Evolutionary conservation across 2,888 invertebrate genomes (phyloP).

Genomic region (Pimpla rufipes): DNA sequence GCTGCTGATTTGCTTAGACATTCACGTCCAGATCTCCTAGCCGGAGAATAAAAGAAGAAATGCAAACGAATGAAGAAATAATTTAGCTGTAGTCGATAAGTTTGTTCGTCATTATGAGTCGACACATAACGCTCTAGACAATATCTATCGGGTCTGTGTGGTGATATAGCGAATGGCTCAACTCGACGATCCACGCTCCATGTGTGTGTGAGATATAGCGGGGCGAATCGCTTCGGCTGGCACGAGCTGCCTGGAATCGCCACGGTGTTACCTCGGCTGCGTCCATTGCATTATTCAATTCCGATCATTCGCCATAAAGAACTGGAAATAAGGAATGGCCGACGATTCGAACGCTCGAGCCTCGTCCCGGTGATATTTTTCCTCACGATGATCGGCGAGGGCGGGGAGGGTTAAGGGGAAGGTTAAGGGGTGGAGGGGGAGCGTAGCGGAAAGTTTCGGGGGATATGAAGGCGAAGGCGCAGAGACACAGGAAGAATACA

Average conservation of each 20-base stretch:
- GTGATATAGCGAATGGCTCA: slow-evolving; percentile 26
- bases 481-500: slow-evolving; percentile 28
- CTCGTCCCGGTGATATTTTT: slow-evolving; percentile 72
- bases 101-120: too few relatives aligned
- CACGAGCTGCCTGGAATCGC: slow-evolving; percentile 53
- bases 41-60: too few relatives aligned
- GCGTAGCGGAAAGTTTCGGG: slow-evolving; percentile 54
- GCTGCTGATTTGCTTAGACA: too few relatives aligned
- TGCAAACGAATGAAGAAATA: too few relatives aligned
- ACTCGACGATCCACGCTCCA: slow-evolving; percentile 8
- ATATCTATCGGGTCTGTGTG: slow-evolving; percentile 22
- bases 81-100: too few relatives aligned
- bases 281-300: slow-evolving; percentile 81
- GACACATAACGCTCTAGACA: slow-evolving; percentile 17
- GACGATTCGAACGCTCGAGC: slow-evolving; percentile 62
- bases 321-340: slow-evolving; percentile 76
- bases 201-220: slow-evolving; percentile 26
- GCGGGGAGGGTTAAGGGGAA: too few relatives aligned
- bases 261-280: slow-evolving; percentile 40
- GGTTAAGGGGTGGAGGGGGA: slow-evolving; percentile 17
- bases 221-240: slow-evolving; percentile 60
- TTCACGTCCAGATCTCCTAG: too few relatives aligned
- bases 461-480: slow-evolving; percentile 42
- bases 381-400: slow-evolving; percentile 49
- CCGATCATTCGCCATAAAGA: slow-evolving; percentile 80